phyloP scores from a whole-genome alignment of 92 coral and sea anemone genomes.

The Paramuricea clavata region DNA sequence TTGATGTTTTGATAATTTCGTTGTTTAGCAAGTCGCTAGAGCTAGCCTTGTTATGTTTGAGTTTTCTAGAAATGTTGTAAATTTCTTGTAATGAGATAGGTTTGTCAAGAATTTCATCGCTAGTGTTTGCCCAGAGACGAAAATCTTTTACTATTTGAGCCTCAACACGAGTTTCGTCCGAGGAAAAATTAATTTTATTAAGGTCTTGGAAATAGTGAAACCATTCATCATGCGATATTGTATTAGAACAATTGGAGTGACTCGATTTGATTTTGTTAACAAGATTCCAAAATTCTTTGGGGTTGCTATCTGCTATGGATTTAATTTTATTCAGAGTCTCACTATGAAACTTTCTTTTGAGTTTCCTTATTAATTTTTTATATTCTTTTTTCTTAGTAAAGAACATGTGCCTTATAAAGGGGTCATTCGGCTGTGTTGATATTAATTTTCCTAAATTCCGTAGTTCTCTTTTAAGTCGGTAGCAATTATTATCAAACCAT shows the following conservation, averaged over 20 bases:
- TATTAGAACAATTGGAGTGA: neutral
- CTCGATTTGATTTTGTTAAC: neutral
- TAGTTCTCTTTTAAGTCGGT: neutral
- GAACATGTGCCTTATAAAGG: neutral
- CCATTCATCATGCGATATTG: neutral
- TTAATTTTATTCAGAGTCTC: neutral
- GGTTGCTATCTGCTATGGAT: neutral
- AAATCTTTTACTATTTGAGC: neutral
- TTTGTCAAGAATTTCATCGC: neutral
- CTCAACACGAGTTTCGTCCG: neutral
- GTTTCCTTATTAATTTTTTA: neutral
- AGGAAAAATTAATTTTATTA: neutral
- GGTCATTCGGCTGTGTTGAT: neutral
- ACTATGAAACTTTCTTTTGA: neutral
- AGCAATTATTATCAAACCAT: neutral
- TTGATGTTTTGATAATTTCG: neutral
- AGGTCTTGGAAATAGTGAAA: neutral
- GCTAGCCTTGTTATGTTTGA: neutral
- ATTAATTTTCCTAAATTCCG: neutral
- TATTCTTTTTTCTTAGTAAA: neutral
- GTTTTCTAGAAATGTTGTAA: neutral
- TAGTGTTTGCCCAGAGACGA: neutral
- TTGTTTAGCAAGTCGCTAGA: neutral
- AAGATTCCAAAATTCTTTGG: neutral
- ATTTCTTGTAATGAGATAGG: neutral